phyloP scores from a whole-genome alignment of 2,113 vertebrate species.

The Microcebus ravelobensis region DNA sequence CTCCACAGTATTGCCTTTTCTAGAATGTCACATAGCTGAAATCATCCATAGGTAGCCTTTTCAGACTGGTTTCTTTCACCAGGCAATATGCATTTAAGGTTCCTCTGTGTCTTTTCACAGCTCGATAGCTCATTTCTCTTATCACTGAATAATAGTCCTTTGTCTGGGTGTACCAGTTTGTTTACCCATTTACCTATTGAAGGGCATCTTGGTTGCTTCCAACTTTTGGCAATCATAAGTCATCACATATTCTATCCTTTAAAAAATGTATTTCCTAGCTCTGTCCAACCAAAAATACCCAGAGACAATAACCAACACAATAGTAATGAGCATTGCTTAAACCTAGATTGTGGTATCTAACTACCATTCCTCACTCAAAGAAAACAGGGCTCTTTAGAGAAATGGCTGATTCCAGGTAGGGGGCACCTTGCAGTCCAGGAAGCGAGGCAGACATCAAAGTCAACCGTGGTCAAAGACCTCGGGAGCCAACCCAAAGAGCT shows the following conservation, averaged over 20 bases:
- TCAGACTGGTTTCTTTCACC: background rate
- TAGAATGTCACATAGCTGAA: background rate
- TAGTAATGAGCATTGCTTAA: background rate
- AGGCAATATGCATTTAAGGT: background rate
- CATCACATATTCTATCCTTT: background rate
- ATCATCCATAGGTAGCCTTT: background rate
- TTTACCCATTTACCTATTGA: background rate
- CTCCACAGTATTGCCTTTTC: background rate
- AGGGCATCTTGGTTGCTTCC: background rate
- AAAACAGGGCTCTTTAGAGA: background rate
- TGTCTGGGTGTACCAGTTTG: background rate
- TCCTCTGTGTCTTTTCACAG: background rate
- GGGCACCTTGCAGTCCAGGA: background rate
- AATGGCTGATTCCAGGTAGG: background rate
- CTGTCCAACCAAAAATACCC: background rate
- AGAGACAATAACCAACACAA: background rate
- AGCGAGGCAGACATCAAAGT: background rate
- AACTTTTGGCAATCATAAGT: background rate
- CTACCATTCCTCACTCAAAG: background rate
- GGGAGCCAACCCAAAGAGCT: background rate
- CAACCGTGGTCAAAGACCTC: background rate
- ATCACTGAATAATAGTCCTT: background rate
- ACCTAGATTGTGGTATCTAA: background rate
- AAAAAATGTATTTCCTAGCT: background rate
- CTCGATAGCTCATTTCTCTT: background rate